Evolutionary conservation across 2,888 invertebrate species (phyloP), one percentile per base, ranked within the genome.

Genomic region (Corbicula japonica): DNA sequence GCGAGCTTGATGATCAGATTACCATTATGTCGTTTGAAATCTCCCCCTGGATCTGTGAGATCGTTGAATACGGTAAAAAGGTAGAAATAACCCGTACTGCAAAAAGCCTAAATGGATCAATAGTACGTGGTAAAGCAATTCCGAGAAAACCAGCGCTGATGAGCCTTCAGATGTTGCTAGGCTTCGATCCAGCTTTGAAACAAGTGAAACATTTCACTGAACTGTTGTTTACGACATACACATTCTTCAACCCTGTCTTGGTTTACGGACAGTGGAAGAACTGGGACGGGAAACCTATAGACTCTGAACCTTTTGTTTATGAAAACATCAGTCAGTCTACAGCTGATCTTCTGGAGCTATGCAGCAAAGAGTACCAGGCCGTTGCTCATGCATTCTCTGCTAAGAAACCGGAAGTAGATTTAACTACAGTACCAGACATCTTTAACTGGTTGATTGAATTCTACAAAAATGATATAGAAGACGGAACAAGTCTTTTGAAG

Each of bases 21-120:
- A 86, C 88, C 44, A 61, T 91, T 4, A 85, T 91, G 80, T 87
- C 87, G 30, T 90, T 89, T 61, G 88, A 90, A 69, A 76, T 87
- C 6, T 84, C 87, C 12, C 90, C 90, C 6, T 91, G 89, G 90
- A 86, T 87, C 5, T 86, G 88, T 62, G 84, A 87, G 34, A 81
- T 90, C 21, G 60, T 70, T n/a, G 86, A 86, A 56, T 91, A 86
- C 65, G 91, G 90, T 8, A 76, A 76, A 50, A 81, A 76, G 18
- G 86, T 84, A 3, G 87, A 86, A 44, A 79, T 87, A 1, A 62
- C 83, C 2, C 78, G 84, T 35, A 83, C 85, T 32, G 78, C 85
- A 54, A 80, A 73, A n/a, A 60, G 62, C 21, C 58, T 89, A 30
- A 71, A 73, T 23, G 86, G 88, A 18, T 85, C 89, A 6, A 82